phyloP scores from a whole-genome alignment of 2,113 vertebrate species.

The Sigmodon hispidus region DNA sequence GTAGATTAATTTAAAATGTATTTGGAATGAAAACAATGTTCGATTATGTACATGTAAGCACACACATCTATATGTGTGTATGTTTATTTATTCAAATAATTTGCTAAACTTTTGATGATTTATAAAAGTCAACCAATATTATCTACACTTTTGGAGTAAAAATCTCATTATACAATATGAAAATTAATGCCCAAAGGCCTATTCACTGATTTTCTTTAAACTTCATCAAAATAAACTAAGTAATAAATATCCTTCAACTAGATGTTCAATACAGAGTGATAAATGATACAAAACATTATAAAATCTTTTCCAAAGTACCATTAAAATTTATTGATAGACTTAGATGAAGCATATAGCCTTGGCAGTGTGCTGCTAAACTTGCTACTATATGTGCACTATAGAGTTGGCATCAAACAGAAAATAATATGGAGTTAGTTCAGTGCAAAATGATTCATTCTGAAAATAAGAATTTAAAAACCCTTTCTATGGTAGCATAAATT shows the following conservation, averaged over 20 bases:
- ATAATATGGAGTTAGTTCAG: slow-evolving; percentile 64
- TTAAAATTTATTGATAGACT: slow-evolving; percentile 79
- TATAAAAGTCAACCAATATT: slow-evolving; percentile 28
- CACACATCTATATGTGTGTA: background rate
- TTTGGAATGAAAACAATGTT: background rate
- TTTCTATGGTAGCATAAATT: background rate
- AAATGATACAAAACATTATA: slow-evolving; percentile 74
- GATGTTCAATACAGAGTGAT: slow-evolving; percentile 73
- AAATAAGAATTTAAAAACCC: slow-evolving; percentile 51
- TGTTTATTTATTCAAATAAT: background rate
- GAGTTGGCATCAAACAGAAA: slow-evolving; percentile 75
- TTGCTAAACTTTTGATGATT: background rate
- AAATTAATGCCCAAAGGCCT: slow-evolving; percentile 18
- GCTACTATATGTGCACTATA: slow-evolving; percentile 70
- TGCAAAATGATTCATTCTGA: slow-evolving; percentile 54
- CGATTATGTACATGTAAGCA: too few relatives aligned
- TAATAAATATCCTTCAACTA: slow-evolving; percentile 79
- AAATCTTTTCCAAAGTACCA: slow-evolving; percentile 75
- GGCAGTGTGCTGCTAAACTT: slow-evolving; percentile 73
- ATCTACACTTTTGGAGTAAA: slow-evolving; percentile 42
- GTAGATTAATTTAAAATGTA: background rate
- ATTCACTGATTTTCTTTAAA: slow-evolving; percentile 61
- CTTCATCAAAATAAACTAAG: slow-evolving; percentile 69
- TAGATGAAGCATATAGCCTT: slow-evolving; percentile 63
- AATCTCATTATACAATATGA: slow-evolving; percentile 37